Evolutionary conservation across 2,888 invertebrate genomes (phyloP).

Genomic region (Liodrosophila aerea): DNA sequence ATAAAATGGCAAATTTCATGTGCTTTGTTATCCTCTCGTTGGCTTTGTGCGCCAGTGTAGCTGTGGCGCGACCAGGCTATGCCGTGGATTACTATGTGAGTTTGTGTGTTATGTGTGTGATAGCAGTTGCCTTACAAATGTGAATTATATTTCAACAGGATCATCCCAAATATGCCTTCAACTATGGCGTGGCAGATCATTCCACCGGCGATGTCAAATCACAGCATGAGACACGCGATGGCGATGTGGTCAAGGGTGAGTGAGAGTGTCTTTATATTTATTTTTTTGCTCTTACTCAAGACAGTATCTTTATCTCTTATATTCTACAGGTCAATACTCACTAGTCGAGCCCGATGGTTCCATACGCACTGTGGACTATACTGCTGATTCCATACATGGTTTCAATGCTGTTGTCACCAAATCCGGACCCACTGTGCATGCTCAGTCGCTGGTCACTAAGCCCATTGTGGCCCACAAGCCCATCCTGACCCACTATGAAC

Average conservation of each 20-base stretch:
- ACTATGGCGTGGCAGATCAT: conserved; percentile 86
- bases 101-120: conserved; percentile 27
- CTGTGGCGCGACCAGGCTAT: conserved; percentile 82
- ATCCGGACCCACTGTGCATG: conserved; percentile 81
- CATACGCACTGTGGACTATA: conserved; percentile 82
- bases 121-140: not conserved
- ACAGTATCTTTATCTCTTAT: not conserved
- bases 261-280: not conserved
- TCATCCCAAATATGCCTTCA: conserved; percentile 85
- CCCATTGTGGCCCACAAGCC: conserved; percentile 79
- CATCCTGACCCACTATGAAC: conserved; percentile 75
- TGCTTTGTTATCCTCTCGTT: conserved; percentile 76
- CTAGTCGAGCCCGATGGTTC: conserved; percentile 82
- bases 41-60: conserved; percentile 75
- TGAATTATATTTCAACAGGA: conserved; percentile 81
- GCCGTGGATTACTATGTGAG: conserved; percentile 86
- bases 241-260: conserved; percentile 86
- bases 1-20: conserved; percentile 77
- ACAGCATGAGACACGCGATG: conserved; percentile 86
- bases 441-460: conserved; percentile 79
- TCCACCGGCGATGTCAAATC: conserved; percentile 85
- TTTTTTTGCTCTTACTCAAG: too few species aligned
- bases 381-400: conserved; percentile 81
- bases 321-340: conserved; percentile 80
- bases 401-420: conserved; percentile 82